Percentiles rank a stretch among this genome's conserved stretches.
Conservation (phyloP, 2,113 vertebrate species). For the Halichoeres trimaculatus region DNA sequence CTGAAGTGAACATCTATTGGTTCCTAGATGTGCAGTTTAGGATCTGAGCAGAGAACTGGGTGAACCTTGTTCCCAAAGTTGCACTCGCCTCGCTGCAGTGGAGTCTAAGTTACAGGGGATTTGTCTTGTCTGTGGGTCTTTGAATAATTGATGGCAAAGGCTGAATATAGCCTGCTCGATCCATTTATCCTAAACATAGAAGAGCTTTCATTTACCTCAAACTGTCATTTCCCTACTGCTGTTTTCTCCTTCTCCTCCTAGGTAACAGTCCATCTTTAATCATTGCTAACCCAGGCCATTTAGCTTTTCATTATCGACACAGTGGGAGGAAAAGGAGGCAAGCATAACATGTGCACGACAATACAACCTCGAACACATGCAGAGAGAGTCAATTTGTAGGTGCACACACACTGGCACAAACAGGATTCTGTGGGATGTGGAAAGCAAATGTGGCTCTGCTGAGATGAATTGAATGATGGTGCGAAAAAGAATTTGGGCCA, state of each 20-base stretch:
- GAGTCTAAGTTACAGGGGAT: constrained; percentile 47
- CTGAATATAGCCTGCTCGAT: constrained; percentile 68
- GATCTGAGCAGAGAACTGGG: constrained; percentile 24
- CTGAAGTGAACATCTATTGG: constrained; percentile 14
- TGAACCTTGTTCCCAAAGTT: constrained; percentile 38
- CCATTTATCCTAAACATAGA: constrained; percentile 73
- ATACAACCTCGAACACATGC: constrained; percentile 10
- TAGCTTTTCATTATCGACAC: constrained; percentile 70
- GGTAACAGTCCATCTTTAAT: constrained; percentile 69
- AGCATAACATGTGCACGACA: constrained; percentile 30
- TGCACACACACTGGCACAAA: constrained; percentile 14
- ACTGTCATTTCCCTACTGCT: constrained; percentile 56
- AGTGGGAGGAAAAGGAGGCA: constrained; percentile 48
- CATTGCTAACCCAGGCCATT: constrained; percentile 58
- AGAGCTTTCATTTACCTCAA: constrained; percentile 71
- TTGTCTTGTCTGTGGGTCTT: constrained; percentile 57
- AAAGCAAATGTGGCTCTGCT: constrained; percentile 11
- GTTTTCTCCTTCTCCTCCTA: constrained; percentile 48
- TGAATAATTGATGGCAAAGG: constrained; percentile 73
- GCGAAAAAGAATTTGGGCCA: constrained; percentile 12
- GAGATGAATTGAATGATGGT: constrained; percentile 21
- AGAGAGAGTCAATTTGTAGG: constrained; percentile 15
- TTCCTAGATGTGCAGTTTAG: constrained; percentile 8
- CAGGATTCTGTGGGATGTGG: constrained; percentile 10
- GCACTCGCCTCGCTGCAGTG: constrained; percentile 13